phyloP scores from a whole-genome alignment of 2,888 invertebrate genomes.

The Lacanobia oleracea region DNA sequence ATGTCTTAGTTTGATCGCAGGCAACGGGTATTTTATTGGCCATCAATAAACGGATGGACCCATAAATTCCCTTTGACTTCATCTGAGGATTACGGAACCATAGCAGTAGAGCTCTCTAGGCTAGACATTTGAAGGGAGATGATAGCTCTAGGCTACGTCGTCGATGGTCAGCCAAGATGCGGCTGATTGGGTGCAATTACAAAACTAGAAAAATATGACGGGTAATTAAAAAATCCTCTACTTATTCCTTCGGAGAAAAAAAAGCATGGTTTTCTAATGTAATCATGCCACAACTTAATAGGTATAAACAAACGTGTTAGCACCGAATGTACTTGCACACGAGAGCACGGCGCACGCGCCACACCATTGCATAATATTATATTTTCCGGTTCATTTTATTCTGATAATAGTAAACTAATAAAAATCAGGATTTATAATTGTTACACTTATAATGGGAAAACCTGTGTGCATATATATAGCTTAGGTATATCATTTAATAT shows the following conservation, averaged over 20 bases:
- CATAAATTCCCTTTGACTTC: not conserved
- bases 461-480: slow-evolving; percentile 1
- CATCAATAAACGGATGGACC: not conserved
- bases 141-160: too few relatives aligned
- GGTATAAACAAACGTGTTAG: slow-evolving; percentile 23
- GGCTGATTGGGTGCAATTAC: not conserved
- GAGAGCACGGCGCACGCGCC: slow-evolving; percentile 9
- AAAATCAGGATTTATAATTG: slow-evolving; percentile 52
- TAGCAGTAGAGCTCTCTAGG: not conserved
- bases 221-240: not conserved
- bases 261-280: not conserved
- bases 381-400: slow-evolving; percentile 48
- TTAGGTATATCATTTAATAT: slow-evolving; percentile 28
- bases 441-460: slow-evolving; percentile 52
- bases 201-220: not conserved
- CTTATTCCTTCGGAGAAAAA: not conserved
- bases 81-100: too few relatives aligned
- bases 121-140: too few relatives aligned
- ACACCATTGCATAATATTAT: slow-evolving; percentile 40
- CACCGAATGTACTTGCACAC: not conserved
- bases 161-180: too few relatives aligned
- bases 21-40: not conserved
- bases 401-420: slow-evolving; percentile 23
- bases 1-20: too few relatives aligned
- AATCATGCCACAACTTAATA: slow-evolving; percentile 7